Evolutionary conservation across 2,113 vertebrate genomes (phyloP), one percentile per base, ranked within the genome.

Genomic region (Hypocryptadius cinnamomeus): DNA sequence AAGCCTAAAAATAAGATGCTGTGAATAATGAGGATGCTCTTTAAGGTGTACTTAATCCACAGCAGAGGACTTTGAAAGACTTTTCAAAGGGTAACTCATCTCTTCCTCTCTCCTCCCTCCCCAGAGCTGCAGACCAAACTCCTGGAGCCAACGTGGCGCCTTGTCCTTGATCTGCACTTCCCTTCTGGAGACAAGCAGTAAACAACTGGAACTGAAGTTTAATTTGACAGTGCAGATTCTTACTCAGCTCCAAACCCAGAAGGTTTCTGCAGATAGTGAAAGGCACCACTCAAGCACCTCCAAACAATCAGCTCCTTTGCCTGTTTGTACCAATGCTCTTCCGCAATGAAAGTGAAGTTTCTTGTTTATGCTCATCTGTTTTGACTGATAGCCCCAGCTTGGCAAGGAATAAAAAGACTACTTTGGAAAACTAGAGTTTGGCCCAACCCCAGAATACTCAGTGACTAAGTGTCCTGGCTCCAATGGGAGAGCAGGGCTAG

Each of bases 191-290:
- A 88, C 30, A 66, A 85, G 64, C 10, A 61, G 70, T 92, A 94
- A 94, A 95, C 81, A 95, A 87, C 57, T 39, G 40, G 23, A 92
- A 85, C 3, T 27, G 14, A 54, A 91, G 81, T 66, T 89, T 51
- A 63, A 76, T 91, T 91, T 63, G 89, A 87, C 74, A 59, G 56
- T 1, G 3, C 50, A 89, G 42, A 21, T 68, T 79, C 70, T 59
- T 78, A 61, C 9, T 66, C 56, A 74, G 66, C 92, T 69, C 42
- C 59, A 74, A 27, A 59, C 33, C 85, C 91, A 93, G 94, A 91
- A 96, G 85, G 82, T 79, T 90, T 96, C 87, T 94, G 82, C 48
- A 94, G 96, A 95, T 57, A 93, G 85, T 39, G 85, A 54, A 87
- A 74, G 81, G 25, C 7, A 15, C 39, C 89, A 77, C 66, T 72